phyloP scores from a whole-genome alignment of 1,140 invertebrate genomes.

The Drosophila triauraria region DNA sequence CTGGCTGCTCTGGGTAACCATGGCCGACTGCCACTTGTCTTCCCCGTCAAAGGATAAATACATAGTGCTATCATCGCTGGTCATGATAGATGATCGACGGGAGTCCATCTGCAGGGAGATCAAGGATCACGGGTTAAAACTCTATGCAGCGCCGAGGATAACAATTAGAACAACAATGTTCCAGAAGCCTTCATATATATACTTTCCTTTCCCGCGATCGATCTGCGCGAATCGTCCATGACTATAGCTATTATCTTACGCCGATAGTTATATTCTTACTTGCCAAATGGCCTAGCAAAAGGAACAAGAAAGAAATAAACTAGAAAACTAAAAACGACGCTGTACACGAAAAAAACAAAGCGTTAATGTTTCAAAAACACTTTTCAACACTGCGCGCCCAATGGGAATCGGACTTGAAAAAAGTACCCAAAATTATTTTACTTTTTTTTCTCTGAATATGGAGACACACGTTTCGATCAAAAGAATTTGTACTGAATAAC shows the following conservation, averaged over 20 bases:
- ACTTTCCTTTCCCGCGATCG: conserved; percentile 41
- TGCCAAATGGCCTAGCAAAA: conserved; percentile 8
- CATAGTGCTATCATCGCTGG: conserved; percentile 69
- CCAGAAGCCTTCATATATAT: no score
- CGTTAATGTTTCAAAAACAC: conserved; percentile 74
- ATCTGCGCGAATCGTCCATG: conserved; percentile 68
- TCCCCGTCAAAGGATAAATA: conserved; percentile 78
- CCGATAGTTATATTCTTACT: neutral
- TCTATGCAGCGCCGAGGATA: no score
- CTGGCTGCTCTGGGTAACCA: conserved; percentile 53
- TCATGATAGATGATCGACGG: conserved; percentile 43
- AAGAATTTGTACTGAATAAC: neutral
- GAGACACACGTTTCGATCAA: neutral
- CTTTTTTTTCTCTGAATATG: neutral
- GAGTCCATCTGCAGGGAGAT: conserved; percentile 35
- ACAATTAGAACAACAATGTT: conserved; percentile 2
- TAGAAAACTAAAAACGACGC: conserved; percentile 48
- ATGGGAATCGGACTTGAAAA: neutral
- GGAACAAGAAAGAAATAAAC: neutral
- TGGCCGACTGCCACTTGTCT: conserved; percentile 66
- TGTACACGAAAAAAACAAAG: conserved; percentile 66
- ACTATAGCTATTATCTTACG: neutral
- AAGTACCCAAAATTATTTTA: neutral
- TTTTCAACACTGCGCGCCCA: conserved; percentile 64
- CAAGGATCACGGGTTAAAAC: neutral